Conservation (phyloP, 2,888 invertebrate species). For the Scaptomyza flava region DNA sequence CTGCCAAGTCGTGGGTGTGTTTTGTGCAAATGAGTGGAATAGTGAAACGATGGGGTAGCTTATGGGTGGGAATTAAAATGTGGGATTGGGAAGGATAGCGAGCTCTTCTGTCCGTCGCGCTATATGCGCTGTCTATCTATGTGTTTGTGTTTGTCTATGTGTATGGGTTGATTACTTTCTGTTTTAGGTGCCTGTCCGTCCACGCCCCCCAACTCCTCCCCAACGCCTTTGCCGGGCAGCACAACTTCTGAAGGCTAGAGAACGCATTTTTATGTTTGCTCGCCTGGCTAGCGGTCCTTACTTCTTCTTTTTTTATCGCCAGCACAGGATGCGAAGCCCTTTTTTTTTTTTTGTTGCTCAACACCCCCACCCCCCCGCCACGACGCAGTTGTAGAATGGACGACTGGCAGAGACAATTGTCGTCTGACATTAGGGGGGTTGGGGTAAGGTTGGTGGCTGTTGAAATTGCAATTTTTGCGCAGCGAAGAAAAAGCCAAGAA, state of each 20-base stretch:
- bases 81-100: conserved; percentile 12
- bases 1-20: conserved; percentile 78
- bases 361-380: not conserved
- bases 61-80: not conserved
- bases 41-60: conserved; percentile 19
- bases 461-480: conserved; percentile 78
- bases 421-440: conserved; percentile 26
- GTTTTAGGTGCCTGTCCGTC: conserved; percentile 73
- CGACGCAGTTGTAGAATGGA: conserved; percentile 19
- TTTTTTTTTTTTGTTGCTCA: conserved; percentile 33
- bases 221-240: conserved; percentile 39
- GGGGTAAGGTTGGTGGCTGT: conserved; percentile 29
- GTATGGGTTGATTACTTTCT: conserved; percentile 79
- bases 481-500: conserved; percentile 68
- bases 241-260: conserved; percentile 67
- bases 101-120: conserved; percentile 24
- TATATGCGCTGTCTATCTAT: conserved; percentile 19
- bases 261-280: conserved; percentile 80
- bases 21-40: conserved; percentile 74
- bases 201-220: conserved; percentile 26
- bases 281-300: conserved; percentile 77
- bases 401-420: conserved; percentile 71
- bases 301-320: conserved; percentile 61
- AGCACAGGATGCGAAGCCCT: conserved; percentile 59
- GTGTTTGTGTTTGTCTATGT: conserved; percentile 30